Conservation (phyloP, 2,888 invertebrate genomes). For the Listrodromus nycthemerus region DNA sequence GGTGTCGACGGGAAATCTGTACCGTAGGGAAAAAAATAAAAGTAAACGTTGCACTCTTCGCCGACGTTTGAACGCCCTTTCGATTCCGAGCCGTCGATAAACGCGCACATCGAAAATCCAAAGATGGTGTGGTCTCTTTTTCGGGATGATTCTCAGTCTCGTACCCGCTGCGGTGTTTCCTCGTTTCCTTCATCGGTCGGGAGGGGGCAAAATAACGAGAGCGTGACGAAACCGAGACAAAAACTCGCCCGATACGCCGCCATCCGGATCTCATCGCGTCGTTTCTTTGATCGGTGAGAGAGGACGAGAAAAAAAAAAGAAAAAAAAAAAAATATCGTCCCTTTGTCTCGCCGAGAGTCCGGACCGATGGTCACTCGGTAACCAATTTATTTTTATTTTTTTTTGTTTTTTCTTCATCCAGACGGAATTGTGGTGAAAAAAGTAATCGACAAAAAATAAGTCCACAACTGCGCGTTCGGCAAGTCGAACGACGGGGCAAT, state of each 20-base stretch:
- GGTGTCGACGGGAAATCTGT: not conserved
- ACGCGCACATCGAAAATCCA: not conserved
- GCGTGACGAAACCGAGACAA: slow-evolving; percentile 48
- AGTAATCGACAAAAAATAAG: not conserved
- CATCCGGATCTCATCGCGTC: not conserved
- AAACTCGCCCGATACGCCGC: slow-evolving; percentile 39
- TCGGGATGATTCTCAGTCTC: not conserved
- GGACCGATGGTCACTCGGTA: slow-evolving; percentile 7
- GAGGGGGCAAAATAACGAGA: slow-evolving; percentile 48
- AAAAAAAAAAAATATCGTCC: slow-evolving; percentile 24
- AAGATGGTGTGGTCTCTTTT: slow-evolving; percentile 2
- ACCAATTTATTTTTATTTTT: slow-evolving; percentile 12
- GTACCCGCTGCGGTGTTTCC: slow-evolving; percentile 28
- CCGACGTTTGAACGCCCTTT: not conserved
- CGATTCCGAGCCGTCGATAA: too few relatives aligned
- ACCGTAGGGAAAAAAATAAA: not conserved
- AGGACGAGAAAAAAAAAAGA: slow-evolving; percentile 11
- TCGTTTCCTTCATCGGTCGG: slow-evolving; percentile 16
- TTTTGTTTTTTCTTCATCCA: not conserved
- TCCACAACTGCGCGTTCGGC: not conserved
- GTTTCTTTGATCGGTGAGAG: slow-evolving; percentile 14
- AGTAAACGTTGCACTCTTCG: not conserved
- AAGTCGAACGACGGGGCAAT: slow-evolving; percentile 6
- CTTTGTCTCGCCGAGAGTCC: slow-evolving; percentile 28
- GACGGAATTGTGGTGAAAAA: not conserved